Evolutionary conservation across 1,140 invertebrate genomes (phyloP).

Genomic region (Tribolium madens): DNA sequence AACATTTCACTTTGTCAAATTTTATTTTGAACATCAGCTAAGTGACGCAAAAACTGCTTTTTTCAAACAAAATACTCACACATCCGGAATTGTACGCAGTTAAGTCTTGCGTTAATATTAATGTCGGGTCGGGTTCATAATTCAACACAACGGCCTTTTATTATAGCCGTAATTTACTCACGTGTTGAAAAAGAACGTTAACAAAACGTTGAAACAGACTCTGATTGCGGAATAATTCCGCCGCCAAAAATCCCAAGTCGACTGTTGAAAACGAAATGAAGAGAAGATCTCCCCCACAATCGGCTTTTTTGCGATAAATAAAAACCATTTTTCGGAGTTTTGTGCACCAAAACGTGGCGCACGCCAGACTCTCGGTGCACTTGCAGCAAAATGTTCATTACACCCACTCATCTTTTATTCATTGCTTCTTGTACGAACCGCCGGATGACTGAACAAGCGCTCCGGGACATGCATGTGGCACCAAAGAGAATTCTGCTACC

Average conservation of each 20-base stretch:
- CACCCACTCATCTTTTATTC: conserved; percentile 9
- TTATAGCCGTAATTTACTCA: conserved; percentile 31
- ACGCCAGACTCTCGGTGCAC: neutral
- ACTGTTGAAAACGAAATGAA: conserved; percentile 31
- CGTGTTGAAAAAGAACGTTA: conserved; percentile 26
- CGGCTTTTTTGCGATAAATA: neutral
- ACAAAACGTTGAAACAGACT: conserved; percentile 27
- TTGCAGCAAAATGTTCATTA: conserved; percentile 8
- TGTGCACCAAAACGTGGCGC: neutral
- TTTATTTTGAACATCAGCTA: too few species aligned
- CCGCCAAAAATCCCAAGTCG: conserved; percentile 23
- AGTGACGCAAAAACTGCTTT: too few species aligned
- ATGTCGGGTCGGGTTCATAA: conserved; percentile 37
- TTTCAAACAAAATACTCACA: neutral
- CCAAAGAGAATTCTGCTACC: neutral
- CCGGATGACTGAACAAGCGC: neutral
- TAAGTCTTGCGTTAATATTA: conserved; percentile 39
- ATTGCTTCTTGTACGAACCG: neutral
- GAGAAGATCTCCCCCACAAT: neutral
- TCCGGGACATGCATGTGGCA: neutral
- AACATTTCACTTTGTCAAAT: too few species aligned
- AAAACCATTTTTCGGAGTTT: neutral
- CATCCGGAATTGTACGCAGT: conserved; percentile 12
- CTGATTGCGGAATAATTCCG: conserved; percentile 21
- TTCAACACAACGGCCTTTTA: conserved; percentile 20